These are phyloP conservation scores for Poecilia picta DNA, from an alignment of 2,797 vertebrate species.

Conservation along the genomic window DNA sequence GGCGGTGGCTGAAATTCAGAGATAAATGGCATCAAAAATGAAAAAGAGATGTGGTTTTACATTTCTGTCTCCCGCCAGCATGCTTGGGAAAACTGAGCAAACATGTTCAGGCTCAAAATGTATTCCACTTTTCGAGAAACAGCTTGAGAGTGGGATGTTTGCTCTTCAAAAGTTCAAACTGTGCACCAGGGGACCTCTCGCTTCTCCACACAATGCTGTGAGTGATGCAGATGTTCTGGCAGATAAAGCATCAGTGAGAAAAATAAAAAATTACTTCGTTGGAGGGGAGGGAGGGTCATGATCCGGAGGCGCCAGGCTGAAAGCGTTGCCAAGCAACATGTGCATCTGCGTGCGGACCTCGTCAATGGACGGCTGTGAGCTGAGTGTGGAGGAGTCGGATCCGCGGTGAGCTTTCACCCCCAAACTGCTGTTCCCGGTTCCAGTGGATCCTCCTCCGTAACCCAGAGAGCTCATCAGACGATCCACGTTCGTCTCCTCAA, in stretches of 20 bases:
- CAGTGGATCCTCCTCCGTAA: constrained; percentile 77
- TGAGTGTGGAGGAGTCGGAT: constrained; percentile 96
- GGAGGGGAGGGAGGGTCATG: constrained; percentile 82
- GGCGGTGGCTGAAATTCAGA: constrained; percentile 68
- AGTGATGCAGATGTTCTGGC: constrained; percentile 39
- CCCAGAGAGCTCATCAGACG: constrained; percentile 86
- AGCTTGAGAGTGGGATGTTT: constrained; percentile 46
- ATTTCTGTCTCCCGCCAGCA: neutral
- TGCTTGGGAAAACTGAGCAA: neutral
- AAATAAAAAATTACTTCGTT: constrained; percentile 64
- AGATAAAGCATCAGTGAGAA: constrained; percentile 19
- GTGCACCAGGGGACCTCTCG: constrained; percentile 26
- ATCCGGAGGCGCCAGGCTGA: constrained; percentile 91
- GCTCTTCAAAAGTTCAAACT: constrained; percentile 15
- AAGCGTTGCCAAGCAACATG: constrained; percentile 95
- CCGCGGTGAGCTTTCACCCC: constrained; percentile 89
- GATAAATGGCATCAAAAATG: neutral
- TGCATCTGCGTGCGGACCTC: constrained; percentile 98
- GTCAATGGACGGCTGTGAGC: constrained; percentile 97
- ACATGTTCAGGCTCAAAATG: constrained; percentile 19
- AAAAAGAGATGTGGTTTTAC: neutral
- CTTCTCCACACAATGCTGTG: constrained; percentile 25
- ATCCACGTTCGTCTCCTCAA: constrained; percentile 95
- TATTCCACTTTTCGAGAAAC: constrained; percentile 23
- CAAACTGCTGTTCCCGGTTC: constrained; percentile 74